Base-by-base conservation (phyloP, 1,140 invertebrate species). In the Propsilocerus akamusi region DNA sequence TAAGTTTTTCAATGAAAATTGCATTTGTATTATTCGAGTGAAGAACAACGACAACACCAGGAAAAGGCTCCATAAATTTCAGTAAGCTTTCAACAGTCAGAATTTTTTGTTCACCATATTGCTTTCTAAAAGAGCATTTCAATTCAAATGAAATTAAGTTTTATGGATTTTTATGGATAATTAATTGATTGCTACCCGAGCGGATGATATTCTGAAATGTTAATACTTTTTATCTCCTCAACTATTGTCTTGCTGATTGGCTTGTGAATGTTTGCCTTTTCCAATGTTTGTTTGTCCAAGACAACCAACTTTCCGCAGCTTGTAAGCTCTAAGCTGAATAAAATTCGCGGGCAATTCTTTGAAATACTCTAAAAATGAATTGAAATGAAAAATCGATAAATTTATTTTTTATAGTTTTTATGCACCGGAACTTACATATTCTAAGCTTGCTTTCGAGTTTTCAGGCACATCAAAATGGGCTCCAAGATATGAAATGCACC, bases 391-490 rank as follows among this genome's bases (percentile, higher is more conserved):
- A 26, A 48, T 17, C 24, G 41, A 46, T 46, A 24, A 22, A 34
- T 24, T 12, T 17, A 12, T 14, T 26, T 6, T 6, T 25, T 24
- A 22, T 23, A 47, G 17, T 1, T 17, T 11, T 6, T n/a, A 24
- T 17, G 30, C n/a, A 10, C 25, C 24, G 55, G 53, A 53, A 47
- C 32, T 49, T 53, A 61, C 59, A 57, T 62, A 62, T 55, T 61
- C 62, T 37, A 65, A 54, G 49, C 61, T 63, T 46, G 61, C 60
- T 51, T 55, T 57, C 1, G 63, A 61, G 50, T 65, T 65, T 51
- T 65, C 63, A 6, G 63, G 63, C 22, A 60, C 63, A 55, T 65
- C 63, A 53, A 62, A 65, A 25, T 56, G 57, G 51, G 58, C 61
- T 26, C 59, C 63, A 23, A 59, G 58, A 49, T 60, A 58, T 11